Conservation (phyloP, 2,113 vertebrate species). For the Myrmecobius fasciatus region DNA sequence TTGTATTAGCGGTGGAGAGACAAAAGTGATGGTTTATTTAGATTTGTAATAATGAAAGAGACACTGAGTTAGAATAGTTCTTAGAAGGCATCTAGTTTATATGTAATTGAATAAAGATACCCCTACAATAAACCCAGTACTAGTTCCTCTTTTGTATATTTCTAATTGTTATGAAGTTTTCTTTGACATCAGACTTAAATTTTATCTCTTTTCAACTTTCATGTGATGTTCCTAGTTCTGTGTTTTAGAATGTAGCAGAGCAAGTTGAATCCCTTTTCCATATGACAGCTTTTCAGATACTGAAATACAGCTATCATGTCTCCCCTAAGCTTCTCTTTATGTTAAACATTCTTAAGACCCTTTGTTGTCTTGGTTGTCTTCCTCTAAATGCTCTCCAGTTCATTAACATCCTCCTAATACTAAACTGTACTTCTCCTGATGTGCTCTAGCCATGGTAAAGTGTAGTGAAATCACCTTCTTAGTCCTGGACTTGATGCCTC, state of each 20-base stretch:
- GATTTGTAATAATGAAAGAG: no score
- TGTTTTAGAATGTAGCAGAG: background rate
- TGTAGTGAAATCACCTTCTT: background rate
- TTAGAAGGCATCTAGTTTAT: background rate
- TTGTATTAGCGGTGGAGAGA: background rate
- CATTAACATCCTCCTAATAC: background rate
- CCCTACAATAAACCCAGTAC: background rate
- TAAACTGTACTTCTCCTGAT: background rate
- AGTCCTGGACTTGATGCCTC: background rate
- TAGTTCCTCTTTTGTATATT: background rate
- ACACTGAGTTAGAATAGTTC: no score
- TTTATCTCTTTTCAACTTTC: background rate
- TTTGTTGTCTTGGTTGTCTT: background rate
- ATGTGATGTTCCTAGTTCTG: background rate
- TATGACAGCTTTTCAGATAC: background rate
- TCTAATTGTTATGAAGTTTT: background rate
- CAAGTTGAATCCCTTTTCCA: background rate
- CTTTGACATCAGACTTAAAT: background rate
- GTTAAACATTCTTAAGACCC: background rate
- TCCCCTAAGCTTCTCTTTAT: background rate
- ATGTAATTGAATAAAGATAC: background rate
- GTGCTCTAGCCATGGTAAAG: background rate
- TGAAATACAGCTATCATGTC: background rate
- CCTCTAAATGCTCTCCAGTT: background rate
- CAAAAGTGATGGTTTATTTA: no score